Evolutionary conservation across 1,140 invertebrate species (phyloP), one percentile per base, ranked within the genome.

Genomic region (Oreohelix idahoensis): DNA sequence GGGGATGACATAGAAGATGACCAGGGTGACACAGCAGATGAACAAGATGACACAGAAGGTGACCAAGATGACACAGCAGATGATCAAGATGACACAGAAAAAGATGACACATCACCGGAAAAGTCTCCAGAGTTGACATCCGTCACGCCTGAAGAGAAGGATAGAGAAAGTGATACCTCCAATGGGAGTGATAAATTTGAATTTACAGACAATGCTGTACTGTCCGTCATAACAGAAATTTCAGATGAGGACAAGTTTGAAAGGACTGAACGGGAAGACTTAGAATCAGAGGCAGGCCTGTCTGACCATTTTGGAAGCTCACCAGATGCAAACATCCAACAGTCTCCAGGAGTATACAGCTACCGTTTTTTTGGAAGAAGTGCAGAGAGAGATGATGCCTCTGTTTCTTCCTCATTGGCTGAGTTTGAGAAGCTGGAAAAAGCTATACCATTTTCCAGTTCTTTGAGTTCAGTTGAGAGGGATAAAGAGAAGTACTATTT

Each of bases 11-110:
- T 23, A 39, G 83, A 88, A 75, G 35, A 76, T 70, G 73, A 29
- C 5, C 42, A 45, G 15, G 29, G 32, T 66, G 53, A 58, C 20
- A 23, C 10, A 15, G 23, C 15, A n/a, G 17, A 49, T 49, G 53
- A n/a, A n/a, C 10, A 58, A 15, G 97, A 97, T 93, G 97, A 96
- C 86, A 94, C 29, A 39, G 84, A 89, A 79, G 35, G 71, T 74
- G 76, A 66, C n/a, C n/a, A n/a, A n/a, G 53, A 58, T 29, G 53
- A 58, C 2, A 58, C 53, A 58, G 53, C 5, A 20, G 26, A 58
- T 58, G 53, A n/a, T 8, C 45, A 49, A 49, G 97, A 97, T 93
- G 97, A 96, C 87, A 94, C 29, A 39, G 84, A 89, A 79, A n/a
- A 76, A 69, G 76, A 32, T 35, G 75, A 51, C 4, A 36, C 17